Evolutionary conservation across 1,140 invertebrate genomes (phyloP).

Genomic region (Atta cephalotes): DNA sequence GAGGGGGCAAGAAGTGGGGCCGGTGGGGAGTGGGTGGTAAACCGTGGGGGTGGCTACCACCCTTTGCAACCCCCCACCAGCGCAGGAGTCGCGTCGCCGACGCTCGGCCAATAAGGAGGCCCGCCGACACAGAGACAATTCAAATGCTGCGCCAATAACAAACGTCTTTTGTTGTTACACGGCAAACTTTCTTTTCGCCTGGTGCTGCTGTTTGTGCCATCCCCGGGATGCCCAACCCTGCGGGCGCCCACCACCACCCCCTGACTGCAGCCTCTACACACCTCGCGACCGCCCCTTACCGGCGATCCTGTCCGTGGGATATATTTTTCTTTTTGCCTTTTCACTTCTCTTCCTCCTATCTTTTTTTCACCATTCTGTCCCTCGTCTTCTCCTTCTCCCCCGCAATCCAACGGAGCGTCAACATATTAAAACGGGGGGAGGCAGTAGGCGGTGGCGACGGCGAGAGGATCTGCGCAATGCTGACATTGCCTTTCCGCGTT

Average conservation of each 20-base stretch:
- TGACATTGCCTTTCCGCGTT: constrained; percentile 79
- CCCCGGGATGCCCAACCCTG: constrained; percentile 72
- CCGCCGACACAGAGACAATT: constrained; percentile 85
- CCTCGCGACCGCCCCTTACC: constrained; percentile 75
- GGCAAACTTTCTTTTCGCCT: constrained; percentile 84
- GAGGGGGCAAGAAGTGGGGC: constrained; percentile 64
- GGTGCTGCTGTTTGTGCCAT: constrained; percentile 79
- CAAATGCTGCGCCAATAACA: constrained; percentile 86
- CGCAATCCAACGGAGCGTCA: constrained; percentile 78
- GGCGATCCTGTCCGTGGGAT: constrained; percentile 84
- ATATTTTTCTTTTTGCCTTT: constrained; percentile 83
- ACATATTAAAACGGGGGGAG: constrained; percentile 82
- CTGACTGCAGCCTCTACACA: constrained; percentile 31
- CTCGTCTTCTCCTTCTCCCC: constrained; percentile 15
- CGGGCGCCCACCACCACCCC: constrained; percentile 56
- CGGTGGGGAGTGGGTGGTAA: constrained; percentile 48
- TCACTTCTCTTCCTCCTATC: constrained; percentile 70
- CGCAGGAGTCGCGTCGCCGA: constrained; percentile 81
- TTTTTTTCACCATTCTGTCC: constrained; percentile 77
- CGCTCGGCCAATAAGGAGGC: constrained; percentile 85
- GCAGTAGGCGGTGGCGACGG: constrained; percentile 63
- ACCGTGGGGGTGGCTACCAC: constrained; percentile 77
- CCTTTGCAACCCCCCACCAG: constrained; percentile 81
- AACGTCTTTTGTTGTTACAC: constrained; percentile 86
- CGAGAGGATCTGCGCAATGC: constrained; percentile 77